These are phyloP conservation scores for Linnaemya vulpina DNA, from an alignment of 2,888 invertebrate species.

Conservation along the genomic window DNA sequence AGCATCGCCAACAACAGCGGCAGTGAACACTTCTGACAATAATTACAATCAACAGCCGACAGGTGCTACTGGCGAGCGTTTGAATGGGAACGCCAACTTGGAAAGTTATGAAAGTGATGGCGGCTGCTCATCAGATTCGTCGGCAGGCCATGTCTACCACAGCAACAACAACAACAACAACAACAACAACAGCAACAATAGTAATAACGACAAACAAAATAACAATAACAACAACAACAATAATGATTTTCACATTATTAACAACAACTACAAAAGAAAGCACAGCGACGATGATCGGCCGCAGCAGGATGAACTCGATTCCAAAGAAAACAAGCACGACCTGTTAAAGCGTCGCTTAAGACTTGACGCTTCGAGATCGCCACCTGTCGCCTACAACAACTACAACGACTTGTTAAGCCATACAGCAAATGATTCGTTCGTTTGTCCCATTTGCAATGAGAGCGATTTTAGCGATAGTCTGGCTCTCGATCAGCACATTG, in stretches of 20 bases:
- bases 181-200: slow-evolving; percentile 78
- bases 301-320: slow-evolving; percentile 74
- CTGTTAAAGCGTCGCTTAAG: slow-evolving; percentile 78
- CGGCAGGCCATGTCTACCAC: slow-evolving; percentile 82
- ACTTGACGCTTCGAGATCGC: slow-evolving; percentile 73
- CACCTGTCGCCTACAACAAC: slow-evolving; percentile 23
- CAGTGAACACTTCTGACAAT: slow-evolving; percentile 54
- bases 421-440: slow-evolving; percentile 71
- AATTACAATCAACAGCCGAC: slow-evolving; percentile 59
- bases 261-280: slow-evolving; percentile 82
- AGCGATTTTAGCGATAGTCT: slow-evolving; percentile 85
- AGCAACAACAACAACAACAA: slow-evolving; percentile 81
- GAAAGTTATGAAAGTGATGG: slow-evolving; percentile 86
- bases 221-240: slow-evolving; percentile 81
- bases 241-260: slow-evolving; percentile 77
- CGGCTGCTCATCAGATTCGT: slow-evolving; percentile 84
- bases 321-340: slow-evolving; percentile 73
- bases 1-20: slow-evolving; percentile 39
- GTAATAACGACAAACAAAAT: slow-evolving; percentile 76
- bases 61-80: slow-evolving; percentile 76
- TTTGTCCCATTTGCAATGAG: slow-evolving; percentile 87
- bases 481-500: slow-evolving; percentile 87
- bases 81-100: slow-evolving; percentile 74
- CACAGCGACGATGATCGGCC: slow-evolving; percentile 76
- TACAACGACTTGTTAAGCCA: slow-evolving; percentile 46